Evolutionary conservation across 2,888 invertebrate species (phyloP).

Genomic region (Cephalotes varians): DNA sequence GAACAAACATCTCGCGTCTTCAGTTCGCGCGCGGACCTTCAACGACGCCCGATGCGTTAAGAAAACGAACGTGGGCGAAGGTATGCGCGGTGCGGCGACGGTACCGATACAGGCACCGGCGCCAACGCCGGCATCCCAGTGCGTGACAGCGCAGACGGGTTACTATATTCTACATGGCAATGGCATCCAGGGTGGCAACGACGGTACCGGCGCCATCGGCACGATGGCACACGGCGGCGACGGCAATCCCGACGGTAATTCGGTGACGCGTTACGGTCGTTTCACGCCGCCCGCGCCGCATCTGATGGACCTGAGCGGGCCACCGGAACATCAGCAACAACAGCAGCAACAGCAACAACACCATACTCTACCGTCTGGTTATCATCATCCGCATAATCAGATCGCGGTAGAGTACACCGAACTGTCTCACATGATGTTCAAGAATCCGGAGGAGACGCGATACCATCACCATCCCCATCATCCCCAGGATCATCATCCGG

Average conservation of each 20-base stretch:
- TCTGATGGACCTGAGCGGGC: conserved; percentile 81
- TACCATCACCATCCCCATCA: conserved; percentile 64
- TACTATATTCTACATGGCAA: background rate
- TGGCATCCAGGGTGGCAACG: conserved; percentile 69
- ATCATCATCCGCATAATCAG: conserved; percentile 62
- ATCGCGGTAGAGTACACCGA: background rate
- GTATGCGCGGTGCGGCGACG: conserved; percentile 12
- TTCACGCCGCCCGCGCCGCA: conserved; percentile 79
- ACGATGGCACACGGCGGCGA: conserved; percentile 78
- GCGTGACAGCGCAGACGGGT: background rate
- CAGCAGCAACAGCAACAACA: conserved; percentile 63
- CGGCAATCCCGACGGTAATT: conserved; percentile 82
- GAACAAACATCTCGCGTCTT: background rate
- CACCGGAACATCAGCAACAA: conserved; percentile 55
- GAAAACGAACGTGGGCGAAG: background rate
- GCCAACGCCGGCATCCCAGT: conserved; percentile 18
- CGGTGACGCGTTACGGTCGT: conserved; percentile 77
- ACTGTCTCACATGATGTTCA: conserved; percentile 69
- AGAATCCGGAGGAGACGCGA: conserved; percentile 70
- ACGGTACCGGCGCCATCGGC: conserved; percentile 54
- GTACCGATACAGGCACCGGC: conserved; percentile 9
- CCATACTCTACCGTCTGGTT: conserved; percentile 60
- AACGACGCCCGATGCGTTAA: background rate
- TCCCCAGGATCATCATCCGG: conserved; percentile 25
- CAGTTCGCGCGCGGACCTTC: background rate